Conservation (phyloP, 2,888 invertebrate species). For the Epinotia brunnichana region DNA sequence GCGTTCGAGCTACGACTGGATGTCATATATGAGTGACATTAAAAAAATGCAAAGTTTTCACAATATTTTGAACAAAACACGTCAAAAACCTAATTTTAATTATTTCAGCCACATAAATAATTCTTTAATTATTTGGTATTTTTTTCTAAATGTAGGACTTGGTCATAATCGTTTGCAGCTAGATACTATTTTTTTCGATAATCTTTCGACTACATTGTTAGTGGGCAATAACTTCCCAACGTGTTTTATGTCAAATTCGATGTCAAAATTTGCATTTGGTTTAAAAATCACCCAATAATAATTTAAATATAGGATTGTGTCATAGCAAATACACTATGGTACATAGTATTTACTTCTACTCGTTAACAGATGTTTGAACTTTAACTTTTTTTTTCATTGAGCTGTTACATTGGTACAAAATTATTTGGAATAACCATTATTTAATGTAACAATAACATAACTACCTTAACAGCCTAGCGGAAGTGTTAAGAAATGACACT, state of each 20-base stretch:
- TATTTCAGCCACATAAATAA: too few relatives aligned
- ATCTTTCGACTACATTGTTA: not conserved
- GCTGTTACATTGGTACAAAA: constrained; percentile 73
- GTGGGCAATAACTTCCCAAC: not conserved
- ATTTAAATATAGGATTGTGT: constrained; percentile 34
- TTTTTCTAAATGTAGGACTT: not conserved
- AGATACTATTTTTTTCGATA: not conserved
- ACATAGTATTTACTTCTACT: constrained; percentile 56
- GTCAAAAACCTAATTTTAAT: not conserved
- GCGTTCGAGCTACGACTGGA: constrained; percentile 18
- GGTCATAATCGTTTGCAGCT: not conserved
- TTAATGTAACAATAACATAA: constrained; percentile 66
- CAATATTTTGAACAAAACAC: not conserved
- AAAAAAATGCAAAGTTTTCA: not conserved
- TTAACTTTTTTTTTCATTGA: constrained; percentile 63
- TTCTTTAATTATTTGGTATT: not conserved
- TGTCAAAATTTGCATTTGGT: not conserved
- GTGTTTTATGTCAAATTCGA: not conserved
- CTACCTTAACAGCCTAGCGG: constrained; percentile 66
- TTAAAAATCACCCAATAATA: constrained; percentile 5
- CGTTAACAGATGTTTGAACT: constrained; percentile 61
- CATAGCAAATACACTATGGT: constrained; percentile 44
- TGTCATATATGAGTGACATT: not conserved
- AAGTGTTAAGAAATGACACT: constrained; percentile 52
- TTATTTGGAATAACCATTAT: constrained; percentile 70